Conservation (phyloP, 92 coral and sea anemone genomes). For the Blastomussa wellsi region DNA sequence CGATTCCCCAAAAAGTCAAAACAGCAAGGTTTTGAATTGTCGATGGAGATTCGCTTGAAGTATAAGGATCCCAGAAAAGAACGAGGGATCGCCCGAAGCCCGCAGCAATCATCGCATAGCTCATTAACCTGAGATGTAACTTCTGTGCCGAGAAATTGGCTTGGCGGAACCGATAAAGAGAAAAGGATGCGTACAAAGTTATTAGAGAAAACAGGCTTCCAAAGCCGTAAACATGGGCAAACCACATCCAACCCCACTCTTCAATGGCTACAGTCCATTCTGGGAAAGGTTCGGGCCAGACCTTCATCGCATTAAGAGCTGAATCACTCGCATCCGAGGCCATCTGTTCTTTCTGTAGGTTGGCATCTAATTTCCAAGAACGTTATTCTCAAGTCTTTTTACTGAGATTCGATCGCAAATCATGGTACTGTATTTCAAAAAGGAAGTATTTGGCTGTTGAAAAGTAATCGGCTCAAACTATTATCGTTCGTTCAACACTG, state of each 20-base stretch:
- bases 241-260: conserved; percentile 59
- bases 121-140: conserved; percentile 42
- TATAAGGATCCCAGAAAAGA: conserved; percentile 70
- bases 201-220: conserved; percentile 43
- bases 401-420: not conserved
- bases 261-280: conserved; percentile 54
- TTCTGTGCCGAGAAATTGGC: conserved; percentile 22
- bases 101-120: conserved; percentile 43
- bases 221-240: conserved; percentile 55
- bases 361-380: not conserved
- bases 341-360: not conserved
- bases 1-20: conserved; percentile 58
- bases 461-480: not conserved
- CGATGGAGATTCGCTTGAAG: conserved; percentile 34
- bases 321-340: not conserved
- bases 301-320: not conserved
- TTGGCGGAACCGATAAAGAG: conserved; percentile 17
- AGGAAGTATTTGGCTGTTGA: not conserved
- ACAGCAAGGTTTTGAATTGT: conserved; percentile 11
- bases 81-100: conserved; percentile 58
- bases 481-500: not conserved
- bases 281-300: conserved; percentile 73
- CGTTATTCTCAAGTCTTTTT: not conserved
- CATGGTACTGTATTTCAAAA: not conserved
- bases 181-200: conserved; percentile 32